Evolutionary conservation across 2,113 vertebrate genomes (phyloP), one percentile per base, ranked within the genome.

Genomic region (Phalacrocorax aristotelis): DNA sequence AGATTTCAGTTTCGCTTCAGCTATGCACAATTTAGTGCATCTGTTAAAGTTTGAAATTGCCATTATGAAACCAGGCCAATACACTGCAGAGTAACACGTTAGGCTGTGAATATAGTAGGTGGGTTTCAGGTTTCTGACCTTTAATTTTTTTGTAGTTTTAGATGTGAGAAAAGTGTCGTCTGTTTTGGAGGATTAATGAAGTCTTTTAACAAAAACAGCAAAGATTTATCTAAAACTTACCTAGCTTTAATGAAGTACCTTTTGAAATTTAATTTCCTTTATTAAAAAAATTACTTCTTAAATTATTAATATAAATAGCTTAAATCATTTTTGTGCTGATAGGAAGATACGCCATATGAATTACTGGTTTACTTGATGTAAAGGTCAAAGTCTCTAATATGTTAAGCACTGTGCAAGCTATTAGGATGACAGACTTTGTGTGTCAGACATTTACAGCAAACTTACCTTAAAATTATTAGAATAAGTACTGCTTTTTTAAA

Each of bases 1-100:
- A 92, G 62, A 71, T 46, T 94, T 60, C 55, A 10, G 25, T 94
- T 95, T 97, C 88, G 44, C 62, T 94, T 94, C 48, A 84, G 58
- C 70, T 88, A 6, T 32, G 75, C 9, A 58, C 62, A 11, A 66
- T 79, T 83, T 3, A 87, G 21, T 70, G 48, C 48, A 30, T 79
- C 57, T 92, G 51, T 32, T 94, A 38, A 72, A 82, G 46, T 3
- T 92, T 52, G 46, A 96, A 95, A 78, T 65, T 48, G 64, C 60
- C 12, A 13, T 90, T 82, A 68, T 82, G 71, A 96, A 97, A 71
- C 84, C 29, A 76, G 92, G 89, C 42, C 87, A 87, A 52, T 96
- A 48, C 42, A 46, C 72, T 61, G 55, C 22, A 42, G 57, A 42
- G n/a, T 77, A 77, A 70, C 32, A 62, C 49, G 36, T 76, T 94